A percentile compares a stretch with the other conserved stretches of the same genome.
phyloP scores from a whole-genome alignment of 2,797 vertebrate species.

The Syngnathus rostellatus region DNA sequence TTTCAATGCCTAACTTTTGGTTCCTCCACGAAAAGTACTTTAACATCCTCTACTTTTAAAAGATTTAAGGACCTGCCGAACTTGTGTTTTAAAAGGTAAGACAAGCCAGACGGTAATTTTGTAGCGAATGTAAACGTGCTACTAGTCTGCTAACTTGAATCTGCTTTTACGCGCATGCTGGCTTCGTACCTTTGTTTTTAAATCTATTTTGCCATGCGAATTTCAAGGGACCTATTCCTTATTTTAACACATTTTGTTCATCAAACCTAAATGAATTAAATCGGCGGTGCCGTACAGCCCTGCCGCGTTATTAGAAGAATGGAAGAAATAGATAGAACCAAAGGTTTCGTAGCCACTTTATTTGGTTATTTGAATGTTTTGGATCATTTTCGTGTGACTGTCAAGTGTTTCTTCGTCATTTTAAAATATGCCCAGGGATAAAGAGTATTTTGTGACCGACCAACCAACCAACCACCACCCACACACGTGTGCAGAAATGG shows the following conservation, averaged over 20 bases:
- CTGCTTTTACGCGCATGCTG: constrained; percentile 38
- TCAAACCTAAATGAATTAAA: not conserved
- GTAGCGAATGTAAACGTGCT: constrained; percentile 9
- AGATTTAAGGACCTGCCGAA: not conserved
- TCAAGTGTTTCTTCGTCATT: not conserved
- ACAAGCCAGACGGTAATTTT: not conserved
- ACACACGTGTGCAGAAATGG: constrained; percentile 57
- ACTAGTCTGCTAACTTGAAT: constrained; percentile 21
- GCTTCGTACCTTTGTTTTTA: not conserved
- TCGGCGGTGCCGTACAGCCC: not conserved
- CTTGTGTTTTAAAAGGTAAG: constrained; percentile 30
- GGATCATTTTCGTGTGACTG: not conserved
- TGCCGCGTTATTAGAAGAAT: not conserved
- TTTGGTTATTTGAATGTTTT: not conserved
- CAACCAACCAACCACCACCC: not conserved
- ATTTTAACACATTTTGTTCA: not conserved
- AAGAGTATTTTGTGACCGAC: not conserved
- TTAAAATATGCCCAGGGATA: not conserved
- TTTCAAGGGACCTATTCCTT: not conserved
- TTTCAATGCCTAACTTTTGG: constrained; percentile 39
- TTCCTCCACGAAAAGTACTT: constrained; percentile 2
- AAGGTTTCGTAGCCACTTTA: not conserved
- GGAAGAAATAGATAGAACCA: not conserved
- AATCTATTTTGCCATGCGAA: not conserved
- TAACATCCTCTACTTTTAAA: not conserved